A percentile compares a stretch with the other conserved stretches of the same genome.
Conservation (phyloP, 2,797 vertebrate genomes). For the Gambelia wislizenii region DNA sequence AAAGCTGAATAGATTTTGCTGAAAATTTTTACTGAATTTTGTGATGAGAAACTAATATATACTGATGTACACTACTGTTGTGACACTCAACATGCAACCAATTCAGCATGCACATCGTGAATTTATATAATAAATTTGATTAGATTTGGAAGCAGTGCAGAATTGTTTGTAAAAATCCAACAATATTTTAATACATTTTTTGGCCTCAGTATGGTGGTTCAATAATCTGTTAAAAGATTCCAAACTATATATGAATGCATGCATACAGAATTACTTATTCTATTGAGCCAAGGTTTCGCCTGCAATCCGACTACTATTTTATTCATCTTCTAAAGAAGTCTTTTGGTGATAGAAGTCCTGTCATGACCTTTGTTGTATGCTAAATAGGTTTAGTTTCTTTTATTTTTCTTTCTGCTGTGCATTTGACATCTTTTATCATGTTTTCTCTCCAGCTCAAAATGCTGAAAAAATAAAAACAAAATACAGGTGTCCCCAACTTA, state of each 20-base stretch:
- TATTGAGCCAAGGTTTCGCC: not conserved
- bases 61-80: not conserved
- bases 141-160: not conserved
- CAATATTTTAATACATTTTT: conserved; percentile 23
- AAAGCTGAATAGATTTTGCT: not conserved
- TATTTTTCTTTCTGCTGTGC: not conserved
- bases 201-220: not conserved
- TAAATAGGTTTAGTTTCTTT: not conserved
- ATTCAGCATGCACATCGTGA: not conserved
- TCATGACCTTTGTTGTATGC: not conserved
- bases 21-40: not conserved
- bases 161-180: conserved; percentile 1
- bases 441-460: not conserved
- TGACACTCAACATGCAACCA: not conserved
- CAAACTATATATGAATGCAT: not conserved
- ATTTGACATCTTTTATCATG: not conserved
- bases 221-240: not conserved
- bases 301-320: not conserved
- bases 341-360: not conserved
- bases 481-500: no score
- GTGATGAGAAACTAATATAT: not conserved
- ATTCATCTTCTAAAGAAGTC: not conserved
- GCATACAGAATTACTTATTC: not conserved
- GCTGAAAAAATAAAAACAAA: not conserved
- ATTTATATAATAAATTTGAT: conserved; percentile 1